Evolutionary conservation across 2,797 vertebrate species (phyloP), one percentile per base, ranked within the genome.

Genomic region (Lateolabrax maculatus): DNA sequence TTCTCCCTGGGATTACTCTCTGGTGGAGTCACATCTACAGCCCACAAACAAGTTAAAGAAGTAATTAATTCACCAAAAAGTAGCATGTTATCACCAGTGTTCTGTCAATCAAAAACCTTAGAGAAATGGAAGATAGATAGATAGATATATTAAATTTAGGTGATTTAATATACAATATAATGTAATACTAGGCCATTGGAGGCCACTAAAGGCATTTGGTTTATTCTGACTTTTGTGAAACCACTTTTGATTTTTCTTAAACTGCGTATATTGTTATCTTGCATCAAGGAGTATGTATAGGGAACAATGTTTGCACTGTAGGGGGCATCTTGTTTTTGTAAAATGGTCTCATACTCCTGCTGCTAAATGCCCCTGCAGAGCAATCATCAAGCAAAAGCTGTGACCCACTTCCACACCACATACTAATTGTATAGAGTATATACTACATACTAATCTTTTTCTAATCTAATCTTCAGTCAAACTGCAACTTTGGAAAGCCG

Each of bases 1-100:
- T 97, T 97, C 0, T 97, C 96, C 19, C 94, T 94, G 63, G 95
- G 95, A 64, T 93, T 95, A 18, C 93, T 96, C 87, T 98, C 97
- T 0, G 98, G 98, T 0, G 96, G 97, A 76, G 90, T 93, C 78
- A 97, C 91, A 4, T 96, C 98, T 99, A 75, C 52, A 29, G 39
- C 7, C 21, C 37, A 74, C 75, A 63, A 6, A 56, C 6, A 61
- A 18, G 34, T 29, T 8, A 36, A 29, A 69, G 11, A 9, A 34
- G 15, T 44, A 0, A 41, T n/a, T 67, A 2, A 37, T 0, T 34
- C 31, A 34, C 27, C 58, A 29, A n/a, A 57, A 58, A 12, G 44
- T 2, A n/a, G 56, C 36, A 67, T 0, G 5, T 9, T 49, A 18
- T 52, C 21, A n/a, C 16, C 16, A 9, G 2, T 5, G 11, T 2